Evolutionary conservation across 2,888 invertebrate species (phyloP).

Genomic region (Stenichneumon culpator): DNA sequence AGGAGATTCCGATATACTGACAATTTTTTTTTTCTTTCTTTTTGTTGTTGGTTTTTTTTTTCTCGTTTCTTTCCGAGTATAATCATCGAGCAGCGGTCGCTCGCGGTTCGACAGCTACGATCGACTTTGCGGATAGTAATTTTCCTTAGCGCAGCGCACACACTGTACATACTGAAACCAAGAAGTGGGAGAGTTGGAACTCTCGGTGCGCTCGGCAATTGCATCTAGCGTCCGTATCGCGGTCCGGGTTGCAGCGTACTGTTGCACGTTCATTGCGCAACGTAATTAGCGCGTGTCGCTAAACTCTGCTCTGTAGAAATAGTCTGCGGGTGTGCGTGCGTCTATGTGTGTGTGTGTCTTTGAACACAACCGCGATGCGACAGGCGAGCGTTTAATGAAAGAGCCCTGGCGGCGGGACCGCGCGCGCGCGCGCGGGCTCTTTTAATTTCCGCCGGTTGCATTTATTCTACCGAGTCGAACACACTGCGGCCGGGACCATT

Average conservation of each 20-base stretch:
- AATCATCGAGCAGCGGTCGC: conserved; percentile 54
- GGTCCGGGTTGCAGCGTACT: conserved; percentile 25
- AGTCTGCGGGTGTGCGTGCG: background rate
- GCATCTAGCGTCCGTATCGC: conserved; percentile 29
- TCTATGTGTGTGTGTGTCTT: conserved; percentile 2
- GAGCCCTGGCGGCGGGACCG: conserved; percentile 5
- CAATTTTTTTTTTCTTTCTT: conserved; percentile 60
- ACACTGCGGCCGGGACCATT: background rate
- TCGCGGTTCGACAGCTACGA: conserved; percentile 60
- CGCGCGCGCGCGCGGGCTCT: conserved; percentile 14
- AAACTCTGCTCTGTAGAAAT: conserved; percentile 47
- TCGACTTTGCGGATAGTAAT: conserved; percentile 59
- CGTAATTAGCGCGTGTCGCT: conserved; percentile 75
- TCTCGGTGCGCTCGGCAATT: conserved; percentile 41
- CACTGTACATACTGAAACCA: background rate
- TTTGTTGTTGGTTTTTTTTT: conserved; percentile 50
- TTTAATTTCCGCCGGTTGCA: conserved; percentile 67
- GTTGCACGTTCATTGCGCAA: conserved; percentile 71
- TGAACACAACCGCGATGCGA: conserved; percentile 15
- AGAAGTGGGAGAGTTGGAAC: conserved; percentile 29
- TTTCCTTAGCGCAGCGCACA: conserved; percentile 43
- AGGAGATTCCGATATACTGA: conserved; percentile 64
- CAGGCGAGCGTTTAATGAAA: conserved; percentile 36
- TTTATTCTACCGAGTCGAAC: conserved; percentile 34
- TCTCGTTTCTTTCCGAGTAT: conserved; percentile 51